Evolutionary conservation across 2,888 invertebrate genomes (phyloP), one percentile per base, ranked within the genome.

Genomic region (Callinectes sapidus): DNA sequence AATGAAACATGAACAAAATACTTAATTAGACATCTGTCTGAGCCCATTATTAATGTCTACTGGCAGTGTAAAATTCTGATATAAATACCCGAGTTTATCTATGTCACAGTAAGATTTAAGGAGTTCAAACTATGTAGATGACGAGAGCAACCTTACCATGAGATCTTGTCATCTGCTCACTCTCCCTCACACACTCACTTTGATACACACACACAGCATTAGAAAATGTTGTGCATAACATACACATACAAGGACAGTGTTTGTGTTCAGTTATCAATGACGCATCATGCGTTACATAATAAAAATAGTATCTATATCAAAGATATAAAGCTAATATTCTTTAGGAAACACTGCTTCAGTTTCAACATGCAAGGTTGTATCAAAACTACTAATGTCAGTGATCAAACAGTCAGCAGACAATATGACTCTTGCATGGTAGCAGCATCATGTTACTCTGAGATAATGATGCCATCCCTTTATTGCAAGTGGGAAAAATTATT

Each of bases 241-340:
- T 92, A 90, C 90, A 92, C 90, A 92, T 92, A 92, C 90, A 92
- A 77, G 90, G 87, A 92, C 90, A 92, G 92, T 92, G 92, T 92
- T 90, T 86, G 92, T 92, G 92, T 92, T 90, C 86, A 90, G 85
- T 90, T 88, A 90, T 81, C 87, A 87, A 88, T 85, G 77, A 90
- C 87, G 90, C 90, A 90, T 88, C 92, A 92, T 90, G 92, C 92
- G 90, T 90, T 90, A 92, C 90, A 92, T 88, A 87, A 90, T 39
- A 77, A 48, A 90, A 66, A 90, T 55, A 39, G 39, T 39, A 90
- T 87, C 85, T 90, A 81, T 87, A 35, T 87, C 77, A 90, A 90
- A 81, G 90, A 66, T 90, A 92, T 92, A 92, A 92, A 90, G 42
- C 89, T 92, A 92, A 92, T 92, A 89, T 42, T 87, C 77, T 90